These are phyloP conservation scores for Acrossocheilus wenchowensis DNA, from an alignment of 2,797 vertebrate species.

Conservation along the genomic window DNA sequence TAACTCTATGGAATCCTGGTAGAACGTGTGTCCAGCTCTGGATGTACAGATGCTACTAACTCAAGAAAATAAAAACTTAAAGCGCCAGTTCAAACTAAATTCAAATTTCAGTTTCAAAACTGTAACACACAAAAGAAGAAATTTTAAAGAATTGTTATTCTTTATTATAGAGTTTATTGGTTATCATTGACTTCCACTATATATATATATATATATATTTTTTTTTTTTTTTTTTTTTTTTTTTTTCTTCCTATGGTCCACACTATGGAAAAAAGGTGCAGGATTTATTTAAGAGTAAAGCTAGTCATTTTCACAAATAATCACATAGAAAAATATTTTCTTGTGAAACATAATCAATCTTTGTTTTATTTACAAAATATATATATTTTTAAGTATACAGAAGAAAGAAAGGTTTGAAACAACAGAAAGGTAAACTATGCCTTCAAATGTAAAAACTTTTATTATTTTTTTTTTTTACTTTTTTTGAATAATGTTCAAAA, in stretches of 20 bases:
- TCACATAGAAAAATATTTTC: not conserved
- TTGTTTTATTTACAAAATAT: not conserved
- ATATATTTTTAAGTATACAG: not conserved
- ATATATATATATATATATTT: too few relatives aligned
- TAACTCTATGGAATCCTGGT: slow-evolving; percentile 40
- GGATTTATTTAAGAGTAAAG: too few relatives aligned
- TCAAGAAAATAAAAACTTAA: too few relatives aligned
- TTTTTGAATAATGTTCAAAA: not conserved
- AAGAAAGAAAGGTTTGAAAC: not conserved
- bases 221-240: too few relatives aligned
- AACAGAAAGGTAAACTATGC: not conserved
- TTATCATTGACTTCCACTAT: too few relatives aligned
- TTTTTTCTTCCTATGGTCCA: too few relatives aligned
- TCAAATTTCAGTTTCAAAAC: not conserved
- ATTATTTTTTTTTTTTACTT: not conserved
- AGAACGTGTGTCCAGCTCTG: slow-evolving; percentile 46
- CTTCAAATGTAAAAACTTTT: not conserved
- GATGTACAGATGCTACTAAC: not conserved
- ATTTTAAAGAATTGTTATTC: not conserved
- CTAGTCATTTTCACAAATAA: not conserved
- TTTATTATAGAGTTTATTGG: not conserved
- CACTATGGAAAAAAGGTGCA: not conserved
- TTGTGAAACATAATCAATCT: not conserved
- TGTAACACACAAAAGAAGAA: not conserved
- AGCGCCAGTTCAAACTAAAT: not conserved